Evolutionary conservation across 2,113 vertebrate genomes (phyloP), one percentile per base, ranked within the genome.

Genomic region (Anolis sagrei): DNA sequence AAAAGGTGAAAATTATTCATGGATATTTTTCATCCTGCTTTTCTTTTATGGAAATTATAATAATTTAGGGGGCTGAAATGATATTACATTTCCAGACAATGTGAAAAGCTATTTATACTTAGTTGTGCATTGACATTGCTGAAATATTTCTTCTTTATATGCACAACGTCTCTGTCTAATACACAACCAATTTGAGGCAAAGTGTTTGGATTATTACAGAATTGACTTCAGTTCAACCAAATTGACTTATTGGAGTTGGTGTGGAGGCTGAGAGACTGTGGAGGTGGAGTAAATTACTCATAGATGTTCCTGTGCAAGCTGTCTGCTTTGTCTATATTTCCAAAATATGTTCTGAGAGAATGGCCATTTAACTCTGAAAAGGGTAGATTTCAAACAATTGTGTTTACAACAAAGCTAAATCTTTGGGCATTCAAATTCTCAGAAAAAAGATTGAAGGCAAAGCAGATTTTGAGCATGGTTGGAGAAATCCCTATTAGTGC

Each of bases 91-190:
- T 81, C 89, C 86, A 87, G 84, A 88, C 82, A 92, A 88, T 92
- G 91, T 91, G 91, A 93, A 89, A 89, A 90, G 83, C 77, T 90
- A 93, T 91, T 88, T 91, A 90, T 93, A 93, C 95, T 93, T 58
- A 91, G 92, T 92, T 49, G 32, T 76, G 73, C 64, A 76, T 36
- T 18, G 73, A 44, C 61, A 76, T 13, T 44, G 68, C 4, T 84
- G 74, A 84, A 84, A 68, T 84, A 76, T 49, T 51, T 84, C n/a
- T 84, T 51, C 21, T 66, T 34, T 68, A 51, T 64, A 32, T 84
- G 49, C 61, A 84, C 75, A 68, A 68, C 32, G 44, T 84, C 29
- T 64, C 61, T 39, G 61, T 39, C 77, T 80, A 70, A 70, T 66
- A 66, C 66, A 70, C 29, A 70, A 51, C 66, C 79, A 84, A 76